phyloP scores from a whole-genome alignment of 2,888 invertebrate genomes.

The Hyles lineata region DNA sequence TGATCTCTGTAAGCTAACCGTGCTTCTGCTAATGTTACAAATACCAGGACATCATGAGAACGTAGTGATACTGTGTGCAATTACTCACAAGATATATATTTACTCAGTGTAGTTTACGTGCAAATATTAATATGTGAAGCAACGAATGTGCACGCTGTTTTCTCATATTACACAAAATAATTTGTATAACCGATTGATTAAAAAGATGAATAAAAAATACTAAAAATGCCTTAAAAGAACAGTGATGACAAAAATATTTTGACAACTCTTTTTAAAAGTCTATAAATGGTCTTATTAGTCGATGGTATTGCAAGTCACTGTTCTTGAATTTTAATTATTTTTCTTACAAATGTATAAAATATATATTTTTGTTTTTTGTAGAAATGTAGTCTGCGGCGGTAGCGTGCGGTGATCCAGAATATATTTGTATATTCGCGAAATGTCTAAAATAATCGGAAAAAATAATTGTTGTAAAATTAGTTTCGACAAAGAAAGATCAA shows the following conservation, averaged over 20 bases:
- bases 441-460: neutral
- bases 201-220: neutral
- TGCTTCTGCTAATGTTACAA: neutral
- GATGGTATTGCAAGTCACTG: neutral
- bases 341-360: neutral
- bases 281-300: neutral
- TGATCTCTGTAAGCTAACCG: slow-evolving; percentile 10
- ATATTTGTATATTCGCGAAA: neutral
- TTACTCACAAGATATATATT: neutral
- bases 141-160: slow-evolving; percentile 9
- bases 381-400: neutral
- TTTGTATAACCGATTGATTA: neutral
- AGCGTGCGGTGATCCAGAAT: slow-evolving; percentile 1
- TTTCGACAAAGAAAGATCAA: neutral
- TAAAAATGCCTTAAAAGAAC: neutral
- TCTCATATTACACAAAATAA: neutral
- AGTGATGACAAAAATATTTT: neutral
- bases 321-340: neutral
- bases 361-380: neutral
- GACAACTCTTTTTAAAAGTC: too few species aligned
- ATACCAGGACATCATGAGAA: slow-evolving; percentile 3
- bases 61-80: slow-evolving; percentile 13
- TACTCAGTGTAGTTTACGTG: neutral
- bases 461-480: neutral
- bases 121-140: neutral